These are phyloP conservation scores for Willowsia nigromaculata DNA, from an alignment of 2,888 invertebrate genomes.

Conservation along the genomic window DNA sequence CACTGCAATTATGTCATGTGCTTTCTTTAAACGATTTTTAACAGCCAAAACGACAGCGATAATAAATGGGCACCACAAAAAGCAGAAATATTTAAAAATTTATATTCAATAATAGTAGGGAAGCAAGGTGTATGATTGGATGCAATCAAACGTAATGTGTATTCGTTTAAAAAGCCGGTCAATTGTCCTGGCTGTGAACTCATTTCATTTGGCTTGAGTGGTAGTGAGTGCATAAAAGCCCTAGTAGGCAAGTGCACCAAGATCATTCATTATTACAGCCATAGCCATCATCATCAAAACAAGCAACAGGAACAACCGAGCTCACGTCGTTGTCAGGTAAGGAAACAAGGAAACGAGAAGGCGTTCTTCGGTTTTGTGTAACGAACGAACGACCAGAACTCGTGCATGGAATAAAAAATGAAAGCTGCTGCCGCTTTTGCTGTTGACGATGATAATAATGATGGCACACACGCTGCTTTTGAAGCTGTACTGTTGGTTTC, in stretches of 20 bases:
- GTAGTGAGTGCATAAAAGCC: slow-evolving; percentile 16
- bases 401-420: slow-evolving; percentile 50
- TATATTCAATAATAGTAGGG: not conserved
- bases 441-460: slow-evolving; percentile 33
- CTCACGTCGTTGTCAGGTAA: slow-evolving; percentile 30
- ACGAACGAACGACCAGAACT: slow-evolving; percentile 1
- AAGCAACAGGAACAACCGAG: slow-evolving; percentile 63
- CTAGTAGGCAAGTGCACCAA: slow-evolving; percentile 35
- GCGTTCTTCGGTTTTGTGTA: not conserved
- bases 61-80: not conserved
- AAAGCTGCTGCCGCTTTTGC: slow-evolving; percentile 14
- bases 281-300: slow-evolving; percentile 14
- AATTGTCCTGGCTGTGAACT: not conserved
- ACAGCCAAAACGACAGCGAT: not conserved
- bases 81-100: not conserved
- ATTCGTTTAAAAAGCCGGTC: not conserved
- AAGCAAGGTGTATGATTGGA: not conserved
- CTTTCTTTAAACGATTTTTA: slow-evolving; percentile 13
- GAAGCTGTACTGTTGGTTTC: slow-evolving; percentile 17
- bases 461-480: slow-evolving; percentile 8
- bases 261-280: slow-evolving; percentile 4
- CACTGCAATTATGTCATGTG: not conserved
- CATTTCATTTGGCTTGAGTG: not conserved
- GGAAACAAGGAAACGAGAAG: slow-evolving; percentile 5
- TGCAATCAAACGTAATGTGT: not conserved